A percentile compares a stretch with the other conserved stretches of the same genome.
Conservation (phyloP, 2,888 invertebrate species). For the Acanthosepion esculentum region DNA sequence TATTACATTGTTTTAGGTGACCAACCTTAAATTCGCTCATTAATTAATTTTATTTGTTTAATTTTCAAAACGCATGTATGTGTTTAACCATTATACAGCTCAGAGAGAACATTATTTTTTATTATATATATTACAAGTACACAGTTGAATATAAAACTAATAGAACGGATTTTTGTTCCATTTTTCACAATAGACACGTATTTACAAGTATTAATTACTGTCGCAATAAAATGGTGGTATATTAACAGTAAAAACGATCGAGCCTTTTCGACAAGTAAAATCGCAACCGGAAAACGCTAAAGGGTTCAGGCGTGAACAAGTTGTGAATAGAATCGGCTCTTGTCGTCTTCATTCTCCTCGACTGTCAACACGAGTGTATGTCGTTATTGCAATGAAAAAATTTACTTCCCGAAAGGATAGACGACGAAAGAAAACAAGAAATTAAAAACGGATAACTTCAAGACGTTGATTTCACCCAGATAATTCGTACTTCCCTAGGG, state of each 20-base stretch:
- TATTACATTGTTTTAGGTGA: too few species aligned
- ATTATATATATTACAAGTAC: too few species aligned
- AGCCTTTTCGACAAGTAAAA: not conserved
- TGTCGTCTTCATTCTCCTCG: not conserved
- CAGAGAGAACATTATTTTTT: too few species aligned
- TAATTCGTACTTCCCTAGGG: not conserved
- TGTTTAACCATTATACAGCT: too few species aligned
- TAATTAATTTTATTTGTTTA: too few species aligned
- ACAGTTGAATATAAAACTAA: not conserved
- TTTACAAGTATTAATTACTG: not conserved
- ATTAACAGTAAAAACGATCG: not conserved
- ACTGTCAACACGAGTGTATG: not conserved
- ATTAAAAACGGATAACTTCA: not conserved
- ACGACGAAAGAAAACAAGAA: too few species aligned
- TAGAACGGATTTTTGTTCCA: not conserved
- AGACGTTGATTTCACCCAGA: not conserved
- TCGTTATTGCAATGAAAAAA: not conserved
- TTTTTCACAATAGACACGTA: not conserved
- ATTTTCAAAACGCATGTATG: too few species aligned
- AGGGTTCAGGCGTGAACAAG: not conserved
- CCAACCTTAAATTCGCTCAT: too few species aligned
- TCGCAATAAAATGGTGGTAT: not conserved
- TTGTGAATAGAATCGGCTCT: not conserved
- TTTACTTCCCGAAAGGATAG: not conserved
- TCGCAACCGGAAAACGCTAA: not conserved